These are phyloP conservation scores for Hetaerina titia DNA, from an alignment of 2,888 invertebrate species.

Conservation along the genomic window DNA sequence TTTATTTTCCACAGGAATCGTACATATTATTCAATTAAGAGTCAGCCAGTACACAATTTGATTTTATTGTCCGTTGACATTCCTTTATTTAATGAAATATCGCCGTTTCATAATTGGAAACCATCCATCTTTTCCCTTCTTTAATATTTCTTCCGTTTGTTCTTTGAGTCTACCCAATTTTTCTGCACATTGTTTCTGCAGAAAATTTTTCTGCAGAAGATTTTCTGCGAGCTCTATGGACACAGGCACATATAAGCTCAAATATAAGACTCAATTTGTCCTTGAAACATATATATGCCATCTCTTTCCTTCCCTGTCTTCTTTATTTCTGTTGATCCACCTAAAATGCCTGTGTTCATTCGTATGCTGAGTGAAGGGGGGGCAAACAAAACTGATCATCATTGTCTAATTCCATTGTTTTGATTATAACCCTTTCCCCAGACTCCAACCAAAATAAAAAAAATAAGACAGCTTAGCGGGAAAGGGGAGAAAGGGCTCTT, in stretches of 20 bases:
- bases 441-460: neutral
- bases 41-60: too few species aligned
- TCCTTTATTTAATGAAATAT: too few species aligned
- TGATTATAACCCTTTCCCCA: neutral
- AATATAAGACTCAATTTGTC: conserved; percentile 20
- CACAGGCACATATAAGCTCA: neutral
- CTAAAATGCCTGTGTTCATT: neutral
- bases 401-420: neutral
- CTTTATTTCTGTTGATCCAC: neutral
- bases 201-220: too few species aligned
- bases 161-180: neutral
- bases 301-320: neutral
- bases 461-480: neutral
- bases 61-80: too few species aligned
- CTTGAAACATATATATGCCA: neutral
- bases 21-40: too few species aligned
- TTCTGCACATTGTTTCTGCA: neutral
- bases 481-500: neutral
- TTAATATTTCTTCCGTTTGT: neutral
- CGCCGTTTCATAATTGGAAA: too few species aligned
- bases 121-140: too few species aligned
- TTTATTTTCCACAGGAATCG: too few species aligned
- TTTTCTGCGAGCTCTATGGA: neutral
- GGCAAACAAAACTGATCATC: neutral
- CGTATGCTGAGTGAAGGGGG: neutral